phyloP scores from a whole-genome alignment of 2,113 vertebrate species.

The Hippoglossus stenolepis region DNA sequence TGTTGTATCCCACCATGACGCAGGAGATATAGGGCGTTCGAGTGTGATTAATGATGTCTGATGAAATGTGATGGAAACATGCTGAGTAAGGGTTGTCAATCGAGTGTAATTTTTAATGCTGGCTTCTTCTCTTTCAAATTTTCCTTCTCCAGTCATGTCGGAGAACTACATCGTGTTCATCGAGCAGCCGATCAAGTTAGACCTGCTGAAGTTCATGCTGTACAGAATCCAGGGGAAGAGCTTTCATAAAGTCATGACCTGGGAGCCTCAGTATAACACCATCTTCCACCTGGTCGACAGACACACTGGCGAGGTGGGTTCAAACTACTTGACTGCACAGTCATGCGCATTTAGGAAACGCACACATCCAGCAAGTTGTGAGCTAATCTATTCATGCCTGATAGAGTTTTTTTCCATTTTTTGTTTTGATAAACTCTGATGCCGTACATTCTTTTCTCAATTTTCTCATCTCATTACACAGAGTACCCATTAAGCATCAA shows the following conservation, averaged over 20 bases:
- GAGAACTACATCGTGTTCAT: conserved; percentile 93
- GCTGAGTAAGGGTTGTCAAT: background rate
- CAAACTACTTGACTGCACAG: background rate
- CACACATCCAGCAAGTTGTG: conserved; percentile 20
- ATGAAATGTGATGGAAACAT: background rate
- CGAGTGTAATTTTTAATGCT: background rate
- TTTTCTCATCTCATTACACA: conserved; percentile 71
- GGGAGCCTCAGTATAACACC: conserved; percentile 88
- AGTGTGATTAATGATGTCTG: background rate
- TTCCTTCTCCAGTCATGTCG: conserved; percentile 87
- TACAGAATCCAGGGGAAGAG: conserved; percentile 84
- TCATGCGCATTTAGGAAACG: conserved; percentile 5
- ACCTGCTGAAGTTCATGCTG: conserved; percentile 87
- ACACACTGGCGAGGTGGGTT: conserved; percentile 87
- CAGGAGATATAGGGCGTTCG: background rate
- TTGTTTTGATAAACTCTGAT: conserved; percentile 68
- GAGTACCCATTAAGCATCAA: conserved; percentile 52
- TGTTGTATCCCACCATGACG: background rate
- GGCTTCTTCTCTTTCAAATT: background rate
- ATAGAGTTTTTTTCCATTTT: background rate
- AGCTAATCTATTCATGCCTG: conserved; percentile 59
- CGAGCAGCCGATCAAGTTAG: conserved; percentile 91
- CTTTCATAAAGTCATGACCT: conserved; percentile 84
- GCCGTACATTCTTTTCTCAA: conserved; percentile 56
- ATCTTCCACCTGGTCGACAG: conserved; percentile 90